These are phyloP conservation scores for Sclerodermus sp. DNA, from an alignment of 2,888 invertebrate species.

Conservation along the genomic window DNA sequence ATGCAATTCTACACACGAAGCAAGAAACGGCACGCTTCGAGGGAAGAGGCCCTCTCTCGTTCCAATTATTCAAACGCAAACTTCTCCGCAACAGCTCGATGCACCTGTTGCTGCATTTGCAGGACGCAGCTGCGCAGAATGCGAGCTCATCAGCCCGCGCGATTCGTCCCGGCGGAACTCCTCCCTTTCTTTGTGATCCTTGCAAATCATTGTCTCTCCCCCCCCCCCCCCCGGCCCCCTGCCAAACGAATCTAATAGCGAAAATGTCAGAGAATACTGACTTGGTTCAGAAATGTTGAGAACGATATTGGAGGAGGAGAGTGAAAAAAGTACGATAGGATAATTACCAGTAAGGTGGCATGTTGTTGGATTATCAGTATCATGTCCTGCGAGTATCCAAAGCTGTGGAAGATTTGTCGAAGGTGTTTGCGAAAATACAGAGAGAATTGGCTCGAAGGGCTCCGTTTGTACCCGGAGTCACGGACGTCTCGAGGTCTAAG, in stretches of 20 bases:
- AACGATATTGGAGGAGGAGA: too few species aligned
- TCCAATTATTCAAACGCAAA: constrained; percentile 50
- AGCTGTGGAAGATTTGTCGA: neutral
- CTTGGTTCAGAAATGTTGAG: too few species aligned
- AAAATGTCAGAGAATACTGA: too few species aligned
- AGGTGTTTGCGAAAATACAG: too few species aligned
- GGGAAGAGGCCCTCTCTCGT: constrained; percentile 20
- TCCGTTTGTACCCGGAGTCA: constrained; percentile 3
- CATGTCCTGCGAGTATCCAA: constrained; percentile 31
- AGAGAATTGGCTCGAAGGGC: too few species aligned
- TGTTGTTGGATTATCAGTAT: constrained; percentile 34
- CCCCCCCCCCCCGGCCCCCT: too few species aligned
- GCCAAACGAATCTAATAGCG: too few species aligned
- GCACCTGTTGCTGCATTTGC: constrained; percentile 38
- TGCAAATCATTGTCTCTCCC: too few species aligned
- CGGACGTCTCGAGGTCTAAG: constrained; percentile 46
- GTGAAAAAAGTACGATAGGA: too few species aligned
- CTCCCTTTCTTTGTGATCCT: neutral
- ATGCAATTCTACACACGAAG: constrained; percentile 1
- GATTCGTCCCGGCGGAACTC: constrained; percentile 11
- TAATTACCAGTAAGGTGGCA: constrained; percentile 50
- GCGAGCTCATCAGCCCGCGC: constrained; percentile 8
- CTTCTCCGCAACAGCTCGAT: constrained; percentile 16
- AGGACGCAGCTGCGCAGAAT: constrained; percentile 20
- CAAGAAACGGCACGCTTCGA: constrained; percentile 18